These are phyloP conservation scores for Microdon myrmicae DNA, from an alignment of 2,888 invertebrate species.

Conservation along the genomic window DNA sequence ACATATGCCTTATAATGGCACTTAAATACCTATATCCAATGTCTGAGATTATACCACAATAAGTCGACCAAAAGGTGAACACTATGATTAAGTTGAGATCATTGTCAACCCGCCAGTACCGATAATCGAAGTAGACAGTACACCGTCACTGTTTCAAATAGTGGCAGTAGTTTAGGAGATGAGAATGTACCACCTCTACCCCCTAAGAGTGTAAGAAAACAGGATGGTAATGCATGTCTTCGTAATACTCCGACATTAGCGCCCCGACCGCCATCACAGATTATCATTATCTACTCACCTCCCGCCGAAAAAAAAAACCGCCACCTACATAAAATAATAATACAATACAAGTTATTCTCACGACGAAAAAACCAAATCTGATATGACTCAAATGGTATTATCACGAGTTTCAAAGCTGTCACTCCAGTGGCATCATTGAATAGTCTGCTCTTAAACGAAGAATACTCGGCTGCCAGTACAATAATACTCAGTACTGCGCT, in stretches of 20 bases:
- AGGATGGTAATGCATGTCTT: no score
- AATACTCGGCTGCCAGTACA: conserved; percentile 52
- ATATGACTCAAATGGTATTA: no score
- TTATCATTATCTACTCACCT: conserved; percentile 45
- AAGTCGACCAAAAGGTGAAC: conserved; percentile 45
- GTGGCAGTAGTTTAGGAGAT: no score
- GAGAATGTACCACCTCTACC: conserved; percentile 78
- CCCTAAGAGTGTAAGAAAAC: conserved; percentile 76
- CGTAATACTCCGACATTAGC: no score
- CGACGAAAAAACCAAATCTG: conserved; percentile 58
- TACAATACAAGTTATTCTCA: no score
- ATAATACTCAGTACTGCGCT: conserved; percentile 53
- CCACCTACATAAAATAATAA: no score
- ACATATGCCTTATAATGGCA: conserved; percentile 80
- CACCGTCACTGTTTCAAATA: no score
- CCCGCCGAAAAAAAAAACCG: no score
- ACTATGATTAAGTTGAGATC: conserved; percentile 57
- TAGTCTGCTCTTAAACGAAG: conserved; percentile 66
- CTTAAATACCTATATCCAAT: conserved; percentile 80
- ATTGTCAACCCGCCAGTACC: conserved; percentile 63
- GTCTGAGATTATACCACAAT: conserved; percentile 62
- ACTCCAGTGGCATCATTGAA: no score
- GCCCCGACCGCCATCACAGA: conserved; percentile 32
- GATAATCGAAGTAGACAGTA: no score
- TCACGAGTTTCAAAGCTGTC: no score